Evolutionary conservation across 2,113 vertebrate species (phyloP).

Genomic region (Petroica traversi): DNA sequence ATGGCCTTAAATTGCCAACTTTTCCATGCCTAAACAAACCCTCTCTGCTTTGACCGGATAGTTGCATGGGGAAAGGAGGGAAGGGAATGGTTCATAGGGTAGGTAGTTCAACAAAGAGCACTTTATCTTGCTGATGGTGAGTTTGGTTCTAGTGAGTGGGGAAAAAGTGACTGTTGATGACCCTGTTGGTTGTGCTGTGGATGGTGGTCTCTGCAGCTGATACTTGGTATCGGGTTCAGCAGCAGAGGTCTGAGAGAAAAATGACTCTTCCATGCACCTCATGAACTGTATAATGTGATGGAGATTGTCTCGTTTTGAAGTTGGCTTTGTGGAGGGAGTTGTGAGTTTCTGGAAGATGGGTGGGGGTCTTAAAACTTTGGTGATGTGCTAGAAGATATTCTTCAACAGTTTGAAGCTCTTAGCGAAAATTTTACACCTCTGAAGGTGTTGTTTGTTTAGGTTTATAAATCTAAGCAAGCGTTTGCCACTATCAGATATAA

Average conservation of each 20-base stretch:
- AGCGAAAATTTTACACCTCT: not conserved
- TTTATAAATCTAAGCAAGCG: not conserved
- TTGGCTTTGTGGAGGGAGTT: not conserved
- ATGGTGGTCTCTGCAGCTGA: not conserved
- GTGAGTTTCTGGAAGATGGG: not conserved
- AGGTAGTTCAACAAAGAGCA: not conserved
- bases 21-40: not conserved
- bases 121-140: not conserved
- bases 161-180: not conserved
- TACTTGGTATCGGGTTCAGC: fast-evolving
- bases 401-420: not conserved
- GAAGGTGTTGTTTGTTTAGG: not conserved
- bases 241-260: not conserved
- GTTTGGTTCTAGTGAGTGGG: not conserved
- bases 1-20: not conserved
- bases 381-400: not conserved
- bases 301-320: not conserved
- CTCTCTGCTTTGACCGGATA: not conserved
- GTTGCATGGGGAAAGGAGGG: not conserved
- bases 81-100: not conserved
- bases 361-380: not conserved
- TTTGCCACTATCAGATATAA: not conserved
- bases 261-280: not conserved
- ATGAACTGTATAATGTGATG: not conserved
- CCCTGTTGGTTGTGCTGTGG: not conserved